A percentile compares a stretch with the other conserved stretches of the same genome.
phyloP scores from a whole-genome alignment of 2,113 vertebrate genomes.

The Odocoileus hemionus region DNA sequence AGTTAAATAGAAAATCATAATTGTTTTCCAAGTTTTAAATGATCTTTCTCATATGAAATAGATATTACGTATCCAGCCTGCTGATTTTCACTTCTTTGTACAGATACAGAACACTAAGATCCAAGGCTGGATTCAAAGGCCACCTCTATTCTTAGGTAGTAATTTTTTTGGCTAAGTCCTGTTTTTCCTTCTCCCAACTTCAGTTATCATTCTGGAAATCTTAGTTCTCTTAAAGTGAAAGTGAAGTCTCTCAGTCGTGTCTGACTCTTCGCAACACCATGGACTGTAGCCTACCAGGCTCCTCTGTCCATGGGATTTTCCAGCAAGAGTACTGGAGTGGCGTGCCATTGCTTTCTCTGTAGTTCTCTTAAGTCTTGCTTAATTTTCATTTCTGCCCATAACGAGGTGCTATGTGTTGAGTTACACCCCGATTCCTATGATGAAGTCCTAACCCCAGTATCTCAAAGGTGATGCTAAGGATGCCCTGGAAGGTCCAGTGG shows the following conservation, averaged over 20 bases:
- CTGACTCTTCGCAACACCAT: too few relatives aligned
- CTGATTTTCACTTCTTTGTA: background rate
- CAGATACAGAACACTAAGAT: background rate
- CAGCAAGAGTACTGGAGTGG: too few relatives aligned
- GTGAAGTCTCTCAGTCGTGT: too few relatives aligned
- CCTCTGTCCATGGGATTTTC: too few relatives aligned
- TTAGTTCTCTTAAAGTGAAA: background rate
- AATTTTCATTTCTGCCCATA: background rate
- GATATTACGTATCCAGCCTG: background rate
- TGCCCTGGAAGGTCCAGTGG: background rate
- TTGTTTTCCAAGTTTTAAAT: background rate
- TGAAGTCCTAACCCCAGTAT: background rate
- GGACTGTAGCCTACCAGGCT: too few relatives aligned
- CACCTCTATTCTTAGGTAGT: background rate
- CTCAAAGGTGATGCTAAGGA: background rate
- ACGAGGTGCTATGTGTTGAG: background rate
- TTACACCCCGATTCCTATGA: background rate
- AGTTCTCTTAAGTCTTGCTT: background rate
- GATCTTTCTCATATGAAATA: background rate
- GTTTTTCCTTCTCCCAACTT: background rate
- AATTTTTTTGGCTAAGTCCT: background rate
- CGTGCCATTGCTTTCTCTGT: background rate
- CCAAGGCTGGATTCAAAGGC: background rate
- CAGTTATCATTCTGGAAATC: background rate
- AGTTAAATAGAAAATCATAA: background rate